Evolutionary conservation across 2,888 invertebrate species (phyloP), one percentile per base, ranked within the genome.

Genomic region (Sturmia bella): DNA sequence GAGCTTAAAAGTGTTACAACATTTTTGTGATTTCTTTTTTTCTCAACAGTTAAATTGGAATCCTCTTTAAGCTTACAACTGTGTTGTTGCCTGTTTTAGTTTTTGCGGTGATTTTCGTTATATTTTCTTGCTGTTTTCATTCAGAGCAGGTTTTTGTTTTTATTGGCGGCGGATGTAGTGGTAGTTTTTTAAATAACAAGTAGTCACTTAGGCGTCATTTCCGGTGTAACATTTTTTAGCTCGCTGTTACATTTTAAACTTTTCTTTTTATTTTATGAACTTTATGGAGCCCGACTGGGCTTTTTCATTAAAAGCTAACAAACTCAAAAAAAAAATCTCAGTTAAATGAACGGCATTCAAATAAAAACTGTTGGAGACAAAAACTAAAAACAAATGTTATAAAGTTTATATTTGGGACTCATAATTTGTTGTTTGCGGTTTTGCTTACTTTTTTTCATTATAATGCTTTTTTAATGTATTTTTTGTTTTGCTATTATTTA

Each of bases 131-230:
- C 7, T 32, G 6, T 32, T 32, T 32, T 32, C 5, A 32, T 32
- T 32, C 32, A 32, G 32, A 32, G 32, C 32, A 32, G 3, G 32
- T 32, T 50, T 57, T n/a, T 59, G 24, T 57, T 41, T 50, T 12
- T 50, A 9, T 17, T 66, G 4, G 57, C 17, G 5, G 27, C 4
- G 17, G 17, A 19, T 24, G 24, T 39, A 17, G 27, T 7, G 15
- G 15, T 12, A 17, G 24, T 27, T 2, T 3, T 19, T 17, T n/a
- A 19, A 50, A 41, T 39, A n/a, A 54, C 37, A 32, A 77, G 48
- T 63, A 73, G 68, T 69, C 68, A 81, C 56, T 32, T 39, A 69
- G 81, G 77, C 73, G 77, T 78, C 81, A 73, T 69, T 52, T 69
- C 81, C 81, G n/a, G 73, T 69, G 69, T 61, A 76, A 50, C 69